phyloP scores from a whole-genome alignment of 2,797 vertebrate genomes.

The Menidia menidia region DNA sequence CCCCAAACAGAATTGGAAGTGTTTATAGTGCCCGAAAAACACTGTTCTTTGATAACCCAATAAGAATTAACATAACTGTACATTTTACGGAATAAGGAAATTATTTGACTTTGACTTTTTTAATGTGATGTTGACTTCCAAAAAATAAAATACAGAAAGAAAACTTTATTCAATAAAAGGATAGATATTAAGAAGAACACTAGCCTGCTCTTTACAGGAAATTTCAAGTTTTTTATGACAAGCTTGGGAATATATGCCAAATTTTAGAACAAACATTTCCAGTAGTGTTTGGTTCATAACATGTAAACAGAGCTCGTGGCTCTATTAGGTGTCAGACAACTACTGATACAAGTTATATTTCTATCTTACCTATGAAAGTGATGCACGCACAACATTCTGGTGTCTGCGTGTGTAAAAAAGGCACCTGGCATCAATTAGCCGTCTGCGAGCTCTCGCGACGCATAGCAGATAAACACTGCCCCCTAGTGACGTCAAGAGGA shows the following conservation, averaged over 20 bases:
- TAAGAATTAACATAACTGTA: neutral
- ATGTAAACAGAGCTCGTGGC: neutral
- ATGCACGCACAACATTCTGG: constrained; percentile 1
- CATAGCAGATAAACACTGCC: constrained; percentile 84
- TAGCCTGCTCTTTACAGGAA: neutral
- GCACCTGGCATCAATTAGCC: constrained; percentile 67
- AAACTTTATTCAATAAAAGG: neutral
- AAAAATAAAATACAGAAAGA: neutral
- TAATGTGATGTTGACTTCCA: constrained; percentile 7
- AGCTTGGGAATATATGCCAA: neutral
- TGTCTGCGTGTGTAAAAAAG: constrained; percentile 30
- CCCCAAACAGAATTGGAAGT: neutral
- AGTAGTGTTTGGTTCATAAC: neutral
- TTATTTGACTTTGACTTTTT: neutral
- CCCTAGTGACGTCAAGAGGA: constrained; percentile 71
- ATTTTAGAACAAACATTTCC: neutral
- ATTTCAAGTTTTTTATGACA: neutral
- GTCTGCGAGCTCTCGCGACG: constrained; percentile 34
- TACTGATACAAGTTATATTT: constrained; percentile 9
- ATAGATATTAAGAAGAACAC: neutral
- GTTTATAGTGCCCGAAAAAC: neutral
- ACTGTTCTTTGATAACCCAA: neutral
- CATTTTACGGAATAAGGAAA: neutral
- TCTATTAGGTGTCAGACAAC: neutral
- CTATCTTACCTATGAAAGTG: constrained; percentile 18